Conservation (phyloP, 2,113 vertebrate species). For the Atlantisia rogersi region DNA sequence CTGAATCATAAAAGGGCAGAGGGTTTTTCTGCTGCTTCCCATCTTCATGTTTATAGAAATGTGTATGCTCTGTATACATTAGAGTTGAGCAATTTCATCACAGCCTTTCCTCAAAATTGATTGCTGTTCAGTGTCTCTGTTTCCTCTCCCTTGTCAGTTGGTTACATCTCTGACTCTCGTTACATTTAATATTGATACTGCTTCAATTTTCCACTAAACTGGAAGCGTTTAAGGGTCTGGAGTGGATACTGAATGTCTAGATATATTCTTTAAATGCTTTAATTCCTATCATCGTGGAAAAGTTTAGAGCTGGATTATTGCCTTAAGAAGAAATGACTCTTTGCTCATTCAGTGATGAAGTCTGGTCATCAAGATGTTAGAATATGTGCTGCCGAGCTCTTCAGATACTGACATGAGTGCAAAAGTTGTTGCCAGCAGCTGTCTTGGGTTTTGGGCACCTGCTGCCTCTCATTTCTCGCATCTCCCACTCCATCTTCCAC, state of each 20-base stretch:
- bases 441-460: conserved; percentile 52
- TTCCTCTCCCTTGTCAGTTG: background rate
- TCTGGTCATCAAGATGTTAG: conserved; percentile 57
- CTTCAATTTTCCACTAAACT: conserved; percentile 53
- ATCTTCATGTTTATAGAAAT: conserved; percentile 2
- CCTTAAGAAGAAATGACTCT: conserved; percentile 54
- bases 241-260: background rate
- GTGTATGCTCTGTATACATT: background rate
- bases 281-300: conserved; percentile 62
- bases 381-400: conserved; percentile 36
- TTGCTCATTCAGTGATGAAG: conserved; percentile 56
- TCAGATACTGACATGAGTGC: conserved; percentile 22
- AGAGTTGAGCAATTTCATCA: background rate
- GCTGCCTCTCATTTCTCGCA: conserved; percentile 42
- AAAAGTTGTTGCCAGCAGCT: conserved; percentile 53
- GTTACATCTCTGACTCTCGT: conserved; percentile 34
- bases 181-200: conserved; percentile 35
- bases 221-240: conserved; percentile 24
- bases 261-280: conserved; percentile 34
- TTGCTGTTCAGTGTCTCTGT: background rate
- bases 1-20: background rate
- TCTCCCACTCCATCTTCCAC: conserved; percentile 42
- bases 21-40: background rate
- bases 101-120: conserved; percentile 7
- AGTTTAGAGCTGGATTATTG: conserved; percentile 58